A percentile compares a stretch with the other conserved stretches of the same genome.
phyloP scores from a whole-genome alignment of 2,113 vertebrate genomes.

The Capricornis sumatraensis region DNA sequence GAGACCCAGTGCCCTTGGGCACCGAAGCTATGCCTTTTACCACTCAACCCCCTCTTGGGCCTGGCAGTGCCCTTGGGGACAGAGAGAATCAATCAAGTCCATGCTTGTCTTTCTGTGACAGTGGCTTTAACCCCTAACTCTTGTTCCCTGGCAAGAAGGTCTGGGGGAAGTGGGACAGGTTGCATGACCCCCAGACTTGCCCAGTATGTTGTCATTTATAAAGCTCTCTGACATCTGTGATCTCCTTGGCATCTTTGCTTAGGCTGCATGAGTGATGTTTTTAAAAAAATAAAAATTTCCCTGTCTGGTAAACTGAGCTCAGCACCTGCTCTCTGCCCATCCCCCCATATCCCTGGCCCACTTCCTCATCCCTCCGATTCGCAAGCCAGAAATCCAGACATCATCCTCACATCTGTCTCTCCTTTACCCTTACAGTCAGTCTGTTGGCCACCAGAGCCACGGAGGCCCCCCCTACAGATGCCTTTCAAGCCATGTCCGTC shows the following conservation, averaged over 20 bases:
- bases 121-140: neutral
- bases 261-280: neutral
- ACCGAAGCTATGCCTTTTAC: neutral
- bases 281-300: neutral
- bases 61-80: accelerated
- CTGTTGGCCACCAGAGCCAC: neutral
- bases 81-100: neutral
- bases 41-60: neutral
- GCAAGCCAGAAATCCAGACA: neutral
- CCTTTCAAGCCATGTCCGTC: neutral
- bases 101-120: neutral
- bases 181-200: neutral
- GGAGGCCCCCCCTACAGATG: neutral
- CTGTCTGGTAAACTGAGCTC: neutral
- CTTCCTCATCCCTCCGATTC: neutral
- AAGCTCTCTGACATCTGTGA: neutral
- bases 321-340: neutral
- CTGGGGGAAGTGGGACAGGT: neutral
- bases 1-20: neutral
- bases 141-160: neutral
- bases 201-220: neutral
- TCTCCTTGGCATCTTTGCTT: neutral
- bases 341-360: accelerated
- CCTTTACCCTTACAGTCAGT: neutral
- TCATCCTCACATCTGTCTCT: neutral